Conservation (phyloP, 2,888 invertebrate species). For the Rhagium mordax region DNA sequence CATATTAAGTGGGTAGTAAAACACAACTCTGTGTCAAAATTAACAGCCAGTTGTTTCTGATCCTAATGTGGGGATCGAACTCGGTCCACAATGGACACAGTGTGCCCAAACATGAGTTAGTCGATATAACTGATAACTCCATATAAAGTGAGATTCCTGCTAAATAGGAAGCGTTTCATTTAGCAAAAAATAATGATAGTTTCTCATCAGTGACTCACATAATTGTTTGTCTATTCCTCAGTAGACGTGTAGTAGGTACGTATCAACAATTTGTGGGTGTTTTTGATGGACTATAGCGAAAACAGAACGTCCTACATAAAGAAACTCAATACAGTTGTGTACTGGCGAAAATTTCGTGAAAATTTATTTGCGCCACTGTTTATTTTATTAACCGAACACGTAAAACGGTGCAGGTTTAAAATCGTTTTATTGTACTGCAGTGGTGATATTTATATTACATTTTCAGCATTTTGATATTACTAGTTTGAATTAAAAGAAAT, state of each 20-base stretch:
- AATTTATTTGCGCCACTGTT: conserved; percentile 13
- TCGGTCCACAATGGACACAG: too few relatives aligned
- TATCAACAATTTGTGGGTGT: background rate
- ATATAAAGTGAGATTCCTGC: too few relatives aligned
- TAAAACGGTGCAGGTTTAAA: conserved; percentile 15
- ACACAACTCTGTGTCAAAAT: background rate
- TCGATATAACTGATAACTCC: too few relatives aligned
- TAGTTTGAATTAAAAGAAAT: conserved; percentile 6
- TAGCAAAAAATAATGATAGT: too few relatives aligned
- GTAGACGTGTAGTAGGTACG: background rate
- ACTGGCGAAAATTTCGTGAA: background rate
- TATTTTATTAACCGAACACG: conserved; percentile 3
- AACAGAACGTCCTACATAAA: background rate
- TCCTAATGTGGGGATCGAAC: too few relatives aligned
- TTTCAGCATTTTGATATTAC: background rate
- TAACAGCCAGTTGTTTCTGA: background rate
- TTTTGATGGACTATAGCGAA: conserved; percentile 8
- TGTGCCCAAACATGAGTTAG: too few relatives aligned
- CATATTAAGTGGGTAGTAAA: background rate
- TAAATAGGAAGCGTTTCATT: too few relatives aligned
- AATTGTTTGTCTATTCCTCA: background rate
- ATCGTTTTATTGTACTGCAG: conserved; percentile 12
- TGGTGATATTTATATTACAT: conserved; percentile 20
- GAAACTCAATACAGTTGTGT: conserved; percentile 2
- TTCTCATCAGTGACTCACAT: background rate